Percentiles rank a stretch among this genome's conserved stretches.
These are phyloP conservation scores for Parapristionchus giblindavisi DNA, from an alignment of 2,888 invertebrate species.

Conservation along the genomic window DNA sequence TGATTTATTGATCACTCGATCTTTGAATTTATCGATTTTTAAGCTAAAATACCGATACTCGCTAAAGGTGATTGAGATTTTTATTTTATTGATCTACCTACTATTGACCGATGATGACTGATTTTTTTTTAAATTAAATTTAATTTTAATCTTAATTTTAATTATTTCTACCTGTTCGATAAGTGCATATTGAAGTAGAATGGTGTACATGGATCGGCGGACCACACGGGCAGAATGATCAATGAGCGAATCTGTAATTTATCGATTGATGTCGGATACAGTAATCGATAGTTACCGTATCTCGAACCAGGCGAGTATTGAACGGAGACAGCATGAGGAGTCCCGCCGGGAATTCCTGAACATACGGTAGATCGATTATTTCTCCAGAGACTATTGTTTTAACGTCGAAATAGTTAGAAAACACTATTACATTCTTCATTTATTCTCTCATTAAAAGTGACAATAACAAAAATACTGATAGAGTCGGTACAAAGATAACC, in stretches of 20 bases:
- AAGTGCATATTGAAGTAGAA: conserved; percentile 63
- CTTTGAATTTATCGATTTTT: too few species aligned
- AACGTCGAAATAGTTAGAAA: neutral
- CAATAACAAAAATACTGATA: neutral
- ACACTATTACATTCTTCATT: neutral
- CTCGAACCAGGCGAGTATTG: conserved; percentile 50
- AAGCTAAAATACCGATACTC: too few species aligned
- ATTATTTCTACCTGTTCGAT: conserved; percentile 51
- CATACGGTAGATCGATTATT: neutral
- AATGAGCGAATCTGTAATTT: conserved; percentile 43
- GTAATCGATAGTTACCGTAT: conserved; percentile 43
- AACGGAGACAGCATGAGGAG: conserved; percentile 52
- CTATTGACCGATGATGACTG: too few species aligned
- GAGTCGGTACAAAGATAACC: neutral
- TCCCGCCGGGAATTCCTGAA: conserved; percentile 55
- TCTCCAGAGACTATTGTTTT: neutral
- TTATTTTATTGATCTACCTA: too few species aligned
- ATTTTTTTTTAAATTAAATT: too few species aligned
- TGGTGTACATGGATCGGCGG: conserved; percentile 61
- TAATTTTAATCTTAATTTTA: neutral
- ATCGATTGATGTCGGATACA: neutral
- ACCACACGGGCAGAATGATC: conserved; percentile 63
- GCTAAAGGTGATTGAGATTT: too few species aligned
- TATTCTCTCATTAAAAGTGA: neutral
- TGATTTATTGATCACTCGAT: too few species aligned